Evolutionary conservation across 1,140 invertebrate species (phyloP).

Genomic region (Caenorhabditis tropicalis): DNA sequence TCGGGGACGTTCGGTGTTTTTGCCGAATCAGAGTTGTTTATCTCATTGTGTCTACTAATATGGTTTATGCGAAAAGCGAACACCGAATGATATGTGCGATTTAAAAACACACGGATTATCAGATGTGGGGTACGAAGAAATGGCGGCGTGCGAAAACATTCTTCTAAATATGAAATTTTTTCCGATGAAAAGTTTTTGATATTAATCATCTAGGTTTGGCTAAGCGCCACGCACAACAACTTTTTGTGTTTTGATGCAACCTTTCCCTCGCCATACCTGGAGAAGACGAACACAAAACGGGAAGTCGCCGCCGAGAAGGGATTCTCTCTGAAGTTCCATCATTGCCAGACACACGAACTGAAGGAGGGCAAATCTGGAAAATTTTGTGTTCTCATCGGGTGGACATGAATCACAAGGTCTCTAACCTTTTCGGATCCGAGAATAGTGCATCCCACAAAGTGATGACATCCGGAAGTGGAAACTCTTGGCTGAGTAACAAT

Average conservation of each 20-base stretch:
- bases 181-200: not conserved
- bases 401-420: not conserved
- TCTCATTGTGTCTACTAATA: not conserved
- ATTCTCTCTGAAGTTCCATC: constrained; percentile 57
- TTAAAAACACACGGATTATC: no score
- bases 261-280: constrained; percentile 59
- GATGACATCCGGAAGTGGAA: constrained; percentile 81
- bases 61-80: no score
- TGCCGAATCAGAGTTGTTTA: no score
- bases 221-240: not conserved
- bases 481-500: constrained; percentile 94
- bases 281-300: constrained; percentile 60
- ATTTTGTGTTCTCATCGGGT: not conserved
- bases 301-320: constrained; percentile 62
- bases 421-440: constrained; percentile 53
- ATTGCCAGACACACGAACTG: constrained; percentile 63
- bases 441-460: constrained; percentile 65
- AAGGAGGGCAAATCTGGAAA: constrained; percentile 61
- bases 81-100: no score
- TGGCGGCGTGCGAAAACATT: not conserved
- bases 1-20: not conserved
- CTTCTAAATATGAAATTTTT: not conserved
- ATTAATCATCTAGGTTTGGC: not conserved
- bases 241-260: not conserved
- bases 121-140: not conserved